Base-by-base conservation (phyloP, 2,888 invertebrate genomes). In the Elmis aenea region DNA sequence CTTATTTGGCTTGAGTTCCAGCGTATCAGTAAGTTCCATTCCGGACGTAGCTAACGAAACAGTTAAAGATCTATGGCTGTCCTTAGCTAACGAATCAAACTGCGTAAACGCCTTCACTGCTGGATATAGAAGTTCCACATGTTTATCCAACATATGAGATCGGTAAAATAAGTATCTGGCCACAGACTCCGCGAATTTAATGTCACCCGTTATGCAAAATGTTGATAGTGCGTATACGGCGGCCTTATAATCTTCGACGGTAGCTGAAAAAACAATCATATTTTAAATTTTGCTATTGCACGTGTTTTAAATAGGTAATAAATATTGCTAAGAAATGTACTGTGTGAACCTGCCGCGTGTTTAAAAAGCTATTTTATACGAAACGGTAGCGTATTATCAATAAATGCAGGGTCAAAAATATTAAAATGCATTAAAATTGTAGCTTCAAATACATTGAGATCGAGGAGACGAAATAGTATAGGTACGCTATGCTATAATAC, bases 11-110 rank as follows among this genome's bases (percentile, higher is more conserved):
- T 74, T 69, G 1, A 81, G 63, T 43, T 79, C 79, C 15, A 80
- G 45, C 0, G 81, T 81, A 47, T 81, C 81, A 0, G 81, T 81
- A n/a, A 81, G 60, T 50, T 81, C 81, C 81, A 81, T 81, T 2
- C 80, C 80, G 0, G 80, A 80, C 9, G 81, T 81, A 1, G 81
- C 81, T n/a, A 81, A 57, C 0, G 80, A 80, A 1, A 81, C 76
- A 1, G 80, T 80, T 3, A 81, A 64, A 0, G 77, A 73, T 26
- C 80, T 68, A 47, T 79, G 79, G 14, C 74, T 70, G 45, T 80
- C 79, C 51, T 73, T 73, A 1, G 77, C 77, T 13, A 79, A 54
- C 0, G 72, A 68, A 12, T 77, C 76, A 50, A 77, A 80, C 34
- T 73, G 70, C 0, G 76, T 71, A 2, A 80, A 78, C 0, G 78